Evolutionary conservation across 2,888 invertebrate species (phyloP).

Genomic region (Drepanosiphum platanoidis): DNA sequence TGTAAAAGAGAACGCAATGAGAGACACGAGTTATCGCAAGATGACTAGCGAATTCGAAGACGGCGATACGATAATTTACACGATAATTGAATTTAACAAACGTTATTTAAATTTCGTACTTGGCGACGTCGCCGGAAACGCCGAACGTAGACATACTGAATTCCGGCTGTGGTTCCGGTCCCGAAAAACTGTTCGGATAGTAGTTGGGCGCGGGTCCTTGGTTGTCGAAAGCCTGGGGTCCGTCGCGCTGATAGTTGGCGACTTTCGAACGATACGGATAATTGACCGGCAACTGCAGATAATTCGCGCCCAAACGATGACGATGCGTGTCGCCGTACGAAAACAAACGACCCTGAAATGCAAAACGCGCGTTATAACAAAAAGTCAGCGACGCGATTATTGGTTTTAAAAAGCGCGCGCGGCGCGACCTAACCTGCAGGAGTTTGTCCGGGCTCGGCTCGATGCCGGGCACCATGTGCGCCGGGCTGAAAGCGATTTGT

Average conservation of each 20-base stretch:
- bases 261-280: slow-evolving; percentile 78
- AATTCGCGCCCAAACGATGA: slow-evolving; percentile 91
- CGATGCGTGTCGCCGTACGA: slow-evolving; percentile 92
- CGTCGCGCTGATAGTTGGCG: slow-evolving; percentile 89
- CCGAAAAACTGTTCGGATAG: slow-evolving; percentile 94
- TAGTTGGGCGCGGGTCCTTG: slow-evolving; percentile 93
- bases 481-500: slow-evolving; percentile 90
- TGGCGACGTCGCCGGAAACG: slow-evolving; percentile 70
- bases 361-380: slow-evolving; percentile 23
- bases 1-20: neutral
- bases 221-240: slow-evolving; percentile 80
- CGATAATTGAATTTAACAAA: neutral
- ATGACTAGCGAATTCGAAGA: too few relatives aligned
- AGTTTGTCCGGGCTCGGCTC: slow-evolving; percentile 94
- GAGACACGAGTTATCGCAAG: too few relatives aligned
- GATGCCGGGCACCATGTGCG: slow-evolving; percentile 90
- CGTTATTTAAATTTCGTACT: slow-evolving; percentile 37
- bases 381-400: neutral
- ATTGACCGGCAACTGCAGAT: slow-evolving; percentile 92
- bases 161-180: slow-evolving; percentile 79
- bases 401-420: neutral
- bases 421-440: slow-evolving; percentile 75
- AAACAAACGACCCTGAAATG: slow-evolving; percentile 80
- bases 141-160: slow-evolving; percentile 74
- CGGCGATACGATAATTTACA: too few relatives aligned